A percentile compares a stretch with the other conserved stretches of the same genome.
Evolutionary conservation across 1,140 invertebrate species (phyloP).

Genomic region (Ceratina calcarata): DNA sequence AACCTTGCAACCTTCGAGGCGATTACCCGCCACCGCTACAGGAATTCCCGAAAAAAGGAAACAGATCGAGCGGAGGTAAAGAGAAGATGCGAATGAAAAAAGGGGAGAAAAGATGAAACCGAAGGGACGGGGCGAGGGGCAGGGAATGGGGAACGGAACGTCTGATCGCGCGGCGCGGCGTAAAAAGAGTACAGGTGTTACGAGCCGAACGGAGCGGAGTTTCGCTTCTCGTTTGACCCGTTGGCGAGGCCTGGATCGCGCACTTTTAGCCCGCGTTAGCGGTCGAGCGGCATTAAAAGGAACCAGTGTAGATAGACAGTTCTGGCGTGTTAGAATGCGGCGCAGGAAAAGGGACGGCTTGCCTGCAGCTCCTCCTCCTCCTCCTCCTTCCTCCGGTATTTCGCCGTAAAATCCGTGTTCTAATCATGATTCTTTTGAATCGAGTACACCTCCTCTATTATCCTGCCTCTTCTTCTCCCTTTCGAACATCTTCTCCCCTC

Average conservation of each 20-base stretch:
- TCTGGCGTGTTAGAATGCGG: conserved; percentile 53
- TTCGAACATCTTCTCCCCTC: neutral
- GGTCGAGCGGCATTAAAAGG: conserved; percentile 29
- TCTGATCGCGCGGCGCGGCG: neutral
- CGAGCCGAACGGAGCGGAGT: neutral
- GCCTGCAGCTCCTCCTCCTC: conserved; percentile 29
- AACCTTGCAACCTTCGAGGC: no score
- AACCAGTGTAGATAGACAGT: conserved; percentile 10
- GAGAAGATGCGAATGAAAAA: neutral
- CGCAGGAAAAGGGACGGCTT: conserved; percentile 47
- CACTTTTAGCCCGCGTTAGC: conserved; percentile 24
- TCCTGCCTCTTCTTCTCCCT: neutral
- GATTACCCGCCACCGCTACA: neutral
- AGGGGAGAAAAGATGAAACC: no score
- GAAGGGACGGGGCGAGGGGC: no score
- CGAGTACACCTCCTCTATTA: conserved; percentile 33
- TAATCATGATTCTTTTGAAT: conserved; percentile 58
- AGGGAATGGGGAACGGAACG: neutral
- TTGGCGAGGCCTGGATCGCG: conserved; percentile 8
- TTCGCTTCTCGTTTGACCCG: conserved; percentile 1
- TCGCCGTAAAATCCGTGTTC: conserved; percentile 44
- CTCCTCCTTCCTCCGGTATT: conserved; percentile 40
- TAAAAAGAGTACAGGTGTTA: conserved; percentile 9
- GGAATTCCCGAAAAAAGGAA: neutral
- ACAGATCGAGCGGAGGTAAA: neutral